These are phyloP conservation scores for Ctenosaura bakeri DNA, from an alignment of 2,797 vertebrate genomes.

Conservation along the genomic window DNA sequence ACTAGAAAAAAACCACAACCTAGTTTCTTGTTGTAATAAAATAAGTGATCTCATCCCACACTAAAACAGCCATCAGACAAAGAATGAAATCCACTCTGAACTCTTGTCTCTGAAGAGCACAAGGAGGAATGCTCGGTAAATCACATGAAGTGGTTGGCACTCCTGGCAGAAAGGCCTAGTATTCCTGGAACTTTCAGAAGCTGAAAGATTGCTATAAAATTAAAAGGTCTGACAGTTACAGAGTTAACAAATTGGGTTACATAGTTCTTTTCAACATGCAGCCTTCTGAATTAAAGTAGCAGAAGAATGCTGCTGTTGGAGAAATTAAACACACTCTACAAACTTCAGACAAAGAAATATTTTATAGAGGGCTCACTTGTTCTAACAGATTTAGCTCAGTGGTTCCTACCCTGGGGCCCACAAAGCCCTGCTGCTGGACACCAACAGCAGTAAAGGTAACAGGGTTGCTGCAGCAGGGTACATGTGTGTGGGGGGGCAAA, in stretches of 20 bases:
- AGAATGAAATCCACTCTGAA: slow-evolving; percentile 15
- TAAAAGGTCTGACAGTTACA: slow-evolving; percentile 13
- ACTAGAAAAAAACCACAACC: neutral
- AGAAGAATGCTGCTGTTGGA: neutral
- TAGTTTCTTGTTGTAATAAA: neutral
- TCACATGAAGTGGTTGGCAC: slow-evolving; percentile 9
- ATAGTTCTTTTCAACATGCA: slow-evolving; percentile 12
- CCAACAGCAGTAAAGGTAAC: no score
- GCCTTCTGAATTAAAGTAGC: neutral
- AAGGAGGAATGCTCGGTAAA: slow-evolving; percentile 22
- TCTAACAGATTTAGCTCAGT: neutral
- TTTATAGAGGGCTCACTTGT: neutral
- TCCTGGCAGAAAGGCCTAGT: slow-evolving; percentile 8
- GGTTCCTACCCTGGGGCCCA: no score
- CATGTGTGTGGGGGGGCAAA: no score
- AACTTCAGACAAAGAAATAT: neutral
- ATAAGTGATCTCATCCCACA: slow-evolving; percentile 7
- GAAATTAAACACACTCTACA: neutral
- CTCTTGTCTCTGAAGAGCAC: neutral
- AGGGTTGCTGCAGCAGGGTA: no score
- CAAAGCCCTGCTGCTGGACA: no score
- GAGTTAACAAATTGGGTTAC: slow-evolving; percentile 5
- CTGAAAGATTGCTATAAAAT: slow-evolving; percentile 27
- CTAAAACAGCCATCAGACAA: slow-evolving; percentile 18
- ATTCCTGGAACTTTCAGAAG: slow-evolving; percentile 33